Base-by-base conservation (phyloP, 2,113 vertebrate species). In the Bos javanicus region DNA sequence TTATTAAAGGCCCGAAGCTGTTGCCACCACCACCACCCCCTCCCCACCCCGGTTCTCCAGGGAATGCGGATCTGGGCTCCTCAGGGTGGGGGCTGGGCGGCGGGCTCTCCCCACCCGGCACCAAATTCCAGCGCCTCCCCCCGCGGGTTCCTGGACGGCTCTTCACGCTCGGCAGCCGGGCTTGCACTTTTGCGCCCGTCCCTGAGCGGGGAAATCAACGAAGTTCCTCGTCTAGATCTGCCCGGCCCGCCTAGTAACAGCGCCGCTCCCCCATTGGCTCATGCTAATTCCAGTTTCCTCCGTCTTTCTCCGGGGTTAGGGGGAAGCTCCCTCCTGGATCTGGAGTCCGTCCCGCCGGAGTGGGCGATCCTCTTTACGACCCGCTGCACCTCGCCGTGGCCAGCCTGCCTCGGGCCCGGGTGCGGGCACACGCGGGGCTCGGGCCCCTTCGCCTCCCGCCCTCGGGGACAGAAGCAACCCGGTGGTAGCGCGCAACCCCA, bases 221-320 rank as follows among this genome's bases (percentile, higher is more conserved):
- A 87, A 98, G 98, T 98, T 99, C 98, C 96, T 92, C 59, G 93
- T 96, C 80, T 59, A 99, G 98, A 98, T 99, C 99, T 99, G 99
- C 99, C 99, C 36, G 96, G 96, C 95, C 99, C 98, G 99, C 99
- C 99, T 99, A 98, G 99, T 99, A 99, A 99, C 99, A 99, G 98
- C 98, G 98, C 98, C 98, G 98, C 98, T 57, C 98, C 98, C 98
- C 99, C 97, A 99, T 99, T 99, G 99, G 99, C 99, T 98, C 98
- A 97, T 97, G 98, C 98, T 98, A 98, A 99, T 98, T 98, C 98
- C 98, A 98, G 99, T 98, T 99, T 99, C 99, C 99, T 99, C 98
- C n/a, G 96, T 93, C 97, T 94, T 81, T 19, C 97, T 97, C 98
- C 99, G 95, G 93, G 97, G 97, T 76, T 62, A 54, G 96, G 98